These are phyloP conservation scores for Abramis brama DNA, from an alignment of 2,113 vertebrate species.

Conservation along the genomic window DNA sequence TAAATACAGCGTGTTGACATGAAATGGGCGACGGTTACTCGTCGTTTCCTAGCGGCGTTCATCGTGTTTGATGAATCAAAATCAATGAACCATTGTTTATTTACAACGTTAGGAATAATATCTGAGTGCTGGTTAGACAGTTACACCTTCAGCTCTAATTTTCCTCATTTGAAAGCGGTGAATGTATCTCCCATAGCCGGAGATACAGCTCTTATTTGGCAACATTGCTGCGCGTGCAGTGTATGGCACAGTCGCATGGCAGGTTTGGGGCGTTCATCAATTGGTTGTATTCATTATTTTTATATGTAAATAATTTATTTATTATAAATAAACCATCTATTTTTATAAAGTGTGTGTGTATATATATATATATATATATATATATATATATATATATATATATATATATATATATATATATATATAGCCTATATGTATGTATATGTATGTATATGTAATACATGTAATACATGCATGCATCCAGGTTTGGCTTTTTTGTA, in stretches of 20 bases:
- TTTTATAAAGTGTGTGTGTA: too few relatives aligned
- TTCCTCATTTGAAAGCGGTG: neutral
- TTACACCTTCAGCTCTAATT: neutral
- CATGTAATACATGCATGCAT: too few relatives aligned
- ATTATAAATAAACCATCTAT: too few relatives aligned
- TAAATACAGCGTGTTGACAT: neutral
- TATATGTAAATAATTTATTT: neutral
- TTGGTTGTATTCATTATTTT: neutral
- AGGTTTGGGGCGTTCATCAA: neutral
- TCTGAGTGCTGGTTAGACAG: neutral
- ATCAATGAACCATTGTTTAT: neutral
- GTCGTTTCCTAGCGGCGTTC: neutral
- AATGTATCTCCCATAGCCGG: neutral
- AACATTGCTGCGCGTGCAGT: neutral
- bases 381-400: too few relatives aligned
- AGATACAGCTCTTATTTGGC: neutral
- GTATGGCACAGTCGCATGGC: conserved; percentile 14
- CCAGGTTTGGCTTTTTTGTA: neutral
- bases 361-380: too few relatives aligned
- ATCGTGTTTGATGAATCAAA: neutral
- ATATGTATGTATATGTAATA: too few relatives aligned
- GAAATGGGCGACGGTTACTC: conserved; percentile 11
- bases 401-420: too few relatives aligned
- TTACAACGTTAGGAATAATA: neutral
- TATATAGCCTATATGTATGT: too few relatives aligned